Percentiles rank a stretch among this genome's conserved stretches.
Conservation (phyloP, 2,113 vertebrate species). For the Petroica traversi region DNA sequence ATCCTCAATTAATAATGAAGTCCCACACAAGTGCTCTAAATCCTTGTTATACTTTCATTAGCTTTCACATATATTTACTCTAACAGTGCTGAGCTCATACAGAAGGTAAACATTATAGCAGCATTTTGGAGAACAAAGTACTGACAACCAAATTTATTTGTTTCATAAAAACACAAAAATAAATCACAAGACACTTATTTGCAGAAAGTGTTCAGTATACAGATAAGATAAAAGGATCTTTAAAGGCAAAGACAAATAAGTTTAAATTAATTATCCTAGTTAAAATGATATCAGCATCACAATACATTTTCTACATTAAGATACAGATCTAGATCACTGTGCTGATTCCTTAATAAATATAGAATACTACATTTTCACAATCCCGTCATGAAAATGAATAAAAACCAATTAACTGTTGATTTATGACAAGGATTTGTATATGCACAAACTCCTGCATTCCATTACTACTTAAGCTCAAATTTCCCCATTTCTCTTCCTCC, state of each 20-base stretch:
- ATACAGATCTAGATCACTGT: neutral
- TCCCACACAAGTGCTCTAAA: neutral
- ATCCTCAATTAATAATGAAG: neutral
- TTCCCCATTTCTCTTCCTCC: neutral
- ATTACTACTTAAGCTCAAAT: neutral
- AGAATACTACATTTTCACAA: neutral
- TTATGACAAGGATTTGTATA: neutral
- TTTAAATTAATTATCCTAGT: neutral
- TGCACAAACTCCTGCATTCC: neutral
- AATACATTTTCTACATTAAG: neutral
- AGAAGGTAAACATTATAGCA: neutral
- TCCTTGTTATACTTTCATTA: neutral
- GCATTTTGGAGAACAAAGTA: neutral
- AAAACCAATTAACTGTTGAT: neutral
- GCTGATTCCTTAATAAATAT: neutral
- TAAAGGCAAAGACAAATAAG: neutral
- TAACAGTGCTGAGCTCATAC: neutral
- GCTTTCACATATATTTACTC: neutral
- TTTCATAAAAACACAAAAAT: neutral
- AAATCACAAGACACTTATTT: neutral
- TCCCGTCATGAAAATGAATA: neutral
- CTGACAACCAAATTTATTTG: neutral
- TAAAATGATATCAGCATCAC: neutral
- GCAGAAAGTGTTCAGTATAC: neutral
- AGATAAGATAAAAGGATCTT: neutral